Evolutionary conservation across 1,140 invertebrate genomes (phyloP), one percentile per base, ranked within the genome.

Genomic region (Drosophila subpulchrella): DNA sequence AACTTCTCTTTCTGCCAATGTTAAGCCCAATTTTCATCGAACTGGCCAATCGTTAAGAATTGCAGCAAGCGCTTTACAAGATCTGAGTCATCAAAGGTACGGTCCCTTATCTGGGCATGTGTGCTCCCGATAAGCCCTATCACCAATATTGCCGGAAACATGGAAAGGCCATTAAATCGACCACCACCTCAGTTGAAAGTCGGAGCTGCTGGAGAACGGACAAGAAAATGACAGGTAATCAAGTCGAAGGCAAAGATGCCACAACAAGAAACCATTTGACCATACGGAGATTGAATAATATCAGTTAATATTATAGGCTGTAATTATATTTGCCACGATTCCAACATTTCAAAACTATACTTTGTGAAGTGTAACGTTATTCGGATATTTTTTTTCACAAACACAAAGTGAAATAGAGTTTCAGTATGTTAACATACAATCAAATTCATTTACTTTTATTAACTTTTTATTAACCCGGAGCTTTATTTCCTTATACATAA

Each of bases 111-210:
- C 96, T 72, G 93, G 93, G 12, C 93, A 7, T 20, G 32, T 53
- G 27, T 17, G 48, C 20, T 57, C 95, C 32, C 30, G 96, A 90
- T 96, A 96, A 94, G 91, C 96, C 30, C 47, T 66, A 68, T 68
- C 60, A n/a, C 10, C n/a, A 4, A 20, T 30, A 13, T 12, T 30
- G 95, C 76, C 93, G 94, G 2, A 95, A 94, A 65, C 95, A 96
- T 71, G 93, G 93, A 96, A 94, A 78, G 94, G 93, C 20, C 94
- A 95, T 10, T 91, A 93, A 91, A 95, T 38, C 20, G 48, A 12
- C 10, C 38, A 17, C 10, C 30, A 42, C 8, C 38, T 46, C 65
- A 68, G 38, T 68, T 13, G 41, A 4, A 66, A 11, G 61, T 5
- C 38, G 7, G 12, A 66, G 61, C 48, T 54, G 24, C 38, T 24